Evolutionary conservation across 2,113 vertebrate genomes (phyloP), one percentile per base, ranked within the genome.

Genomic region (Leptosomus discolor): DNA sequence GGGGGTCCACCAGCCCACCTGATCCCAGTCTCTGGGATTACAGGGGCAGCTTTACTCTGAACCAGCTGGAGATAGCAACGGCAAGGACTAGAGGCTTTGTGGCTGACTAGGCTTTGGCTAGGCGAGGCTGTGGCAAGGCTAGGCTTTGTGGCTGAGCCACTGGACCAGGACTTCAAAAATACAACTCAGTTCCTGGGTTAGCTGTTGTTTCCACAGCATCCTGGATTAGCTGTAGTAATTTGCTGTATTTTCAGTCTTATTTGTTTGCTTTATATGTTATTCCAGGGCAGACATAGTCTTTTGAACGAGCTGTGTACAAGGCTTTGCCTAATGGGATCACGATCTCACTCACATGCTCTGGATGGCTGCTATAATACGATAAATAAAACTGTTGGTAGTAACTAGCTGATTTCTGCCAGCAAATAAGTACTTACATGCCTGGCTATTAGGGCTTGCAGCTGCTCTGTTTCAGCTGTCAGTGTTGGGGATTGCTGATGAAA

Each of bases 351-450:
- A 60, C 30, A 41, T 56, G 23, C 67, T 88, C 67, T 83, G 70
- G 50, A 60, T 89, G 15, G 34, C 69, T 88, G 29, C 74, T 76
- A 8, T 46, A 81, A 69, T 65, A 83, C 23, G 63, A 94, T 65
- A 79, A 95, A 95, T 96, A 79, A 91, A 88, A 77, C 17, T 4
- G 3, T 41, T 15, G 11, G 58, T 88, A 88, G 82, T 90, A 76
- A 65, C 45, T 39, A 50, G 53, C 15, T 23, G 74, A 68, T 90
- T 85, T 88, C 67, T 94, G 81, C 79, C 78, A 94, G 78, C 45
- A 80, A 79, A 15, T 53, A 85, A 85, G 23, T 71, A 43, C 58
- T 92, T 89, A 16, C 1, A 1, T 82, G 63, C 24, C 48, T 80
- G 67, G 37, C 34, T 88, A 23, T 87, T 74, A 87, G 53, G 46